Percentiles rank a stretch among this genome's conserved stretches.
Conservation (phyloP, 2,888 invertebrate species). For the Agrilus cyanescens region DNA sequence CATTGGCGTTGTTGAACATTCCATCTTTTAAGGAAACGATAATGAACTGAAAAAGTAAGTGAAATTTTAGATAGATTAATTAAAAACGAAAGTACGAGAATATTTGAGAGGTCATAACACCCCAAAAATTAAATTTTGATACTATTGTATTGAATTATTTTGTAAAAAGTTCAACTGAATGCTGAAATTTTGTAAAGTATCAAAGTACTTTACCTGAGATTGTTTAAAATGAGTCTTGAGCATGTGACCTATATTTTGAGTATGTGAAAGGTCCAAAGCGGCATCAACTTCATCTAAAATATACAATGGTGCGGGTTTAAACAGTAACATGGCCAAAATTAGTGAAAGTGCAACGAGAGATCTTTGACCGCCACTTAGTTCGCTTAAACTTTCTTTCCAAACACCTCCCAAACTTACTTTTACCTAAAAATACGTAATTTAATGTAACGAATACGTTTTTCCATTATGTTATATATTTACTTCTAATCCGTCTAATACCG, state of each 20-base stretch:
- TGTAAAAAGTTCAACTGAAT: not conserved
- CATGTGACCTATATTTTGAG: constrained; percentile 97
- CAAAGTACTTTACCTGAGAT: constrained; percentile 52
- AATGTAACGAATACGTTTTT: not conserved
- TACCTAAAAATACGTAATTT: constrained; percentile 35
- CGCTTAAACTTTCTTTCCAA: constrained; percentile 93
- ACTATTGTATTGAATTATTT: no score
- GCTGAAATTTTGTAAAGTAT: not conserved
- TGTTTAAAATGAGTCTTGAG: constrained; percentile 78
- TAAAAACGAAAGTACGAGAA: not conserved
- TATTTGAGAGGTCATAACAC: not conserved
- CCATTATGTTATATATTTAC: constrained; percentile 32
- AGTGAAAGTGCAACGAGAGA: constrained; percentile 93
- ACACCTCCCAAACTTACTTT: constrained; percentile 84
- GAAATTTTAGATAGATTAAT: not conserved
- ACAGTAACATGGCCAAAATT: constrained; percentile 90
- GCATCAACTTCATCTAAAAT: constrained; percentile 99
- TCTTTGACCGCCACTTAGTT: constrained; percentile 93
- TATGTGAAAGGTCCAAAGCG: constrained; percentile 93
- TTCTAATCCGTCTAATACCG: constrained; percentile 79
- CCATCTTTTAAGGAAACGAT: constrained; percentile 98
- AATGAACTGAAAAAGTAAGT: constrained; percentile 65
- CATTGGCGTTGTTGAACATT: constrained; percentile 99
- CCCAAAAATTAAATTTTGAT: no score
- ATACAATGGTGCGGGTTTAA: constrained; percentile 96